phyloP scores from a whole-genome alignment of 2,113 vertebrate species.

The Tylochromis polylepis region DNA sequence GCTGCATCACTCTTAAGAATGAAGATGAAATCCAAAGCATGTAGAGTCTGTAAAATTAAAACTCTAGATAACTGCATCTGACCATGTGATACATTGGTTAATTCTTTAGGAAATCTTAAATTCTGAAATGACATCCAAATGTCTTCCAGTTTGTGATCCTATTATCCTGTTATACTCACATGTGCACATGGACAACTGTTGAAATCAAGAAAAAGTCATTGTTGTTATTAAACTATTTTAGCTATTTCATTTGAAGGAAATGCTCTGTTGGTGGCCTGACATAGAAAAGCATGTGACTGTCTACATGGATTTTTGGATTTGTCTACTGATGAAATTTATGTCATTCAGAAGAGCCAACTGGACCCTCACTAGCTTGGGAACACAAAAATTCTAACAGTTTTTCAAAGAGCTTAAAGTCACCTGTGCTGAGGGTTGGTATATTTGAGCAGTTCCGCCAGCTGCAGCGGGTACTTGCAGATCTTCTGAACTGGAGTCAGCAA shows the following conservation, averaged over 20 bases:
- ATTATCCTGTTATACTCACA: not conserved
- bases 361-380: rapidly evolving
- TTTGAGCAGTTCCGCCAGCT: constrained; percentile 92
- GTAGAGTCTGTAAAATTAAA: not conserved
- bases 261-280: not conserved
- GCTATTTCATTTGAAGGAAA: not conserved
- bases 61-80: not conserved
- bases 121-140: not conserved
- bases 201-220: not conserved
- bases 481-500: constrained; percentile 94
- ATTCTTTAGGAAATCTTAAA: not conserved
- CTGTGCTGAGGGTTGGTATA: constrained; percentile 95
- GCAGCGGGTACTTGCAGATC: constrained; percentile 96
- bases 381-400: not conserved
- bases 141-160: not conserved
- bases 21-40: not conserved
- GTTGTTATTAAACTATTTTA: not conserved
- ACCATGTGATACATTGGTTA: not conserved
- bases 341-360: not conserved
- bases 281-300: not conserved
- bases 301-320: not conserved
- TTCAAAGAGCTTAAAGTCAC: constrained; percentile 41
- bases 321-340: not conserved
- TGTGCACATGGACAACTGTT: not conserved
- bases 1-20: not conserved